A percentile compares a stretch with the other conserved stretches of the same genome.
Evolutionary conservation across 2,113 vertebrate species (phyloP).

Genomic region (Climacteris rufus): DNA sequence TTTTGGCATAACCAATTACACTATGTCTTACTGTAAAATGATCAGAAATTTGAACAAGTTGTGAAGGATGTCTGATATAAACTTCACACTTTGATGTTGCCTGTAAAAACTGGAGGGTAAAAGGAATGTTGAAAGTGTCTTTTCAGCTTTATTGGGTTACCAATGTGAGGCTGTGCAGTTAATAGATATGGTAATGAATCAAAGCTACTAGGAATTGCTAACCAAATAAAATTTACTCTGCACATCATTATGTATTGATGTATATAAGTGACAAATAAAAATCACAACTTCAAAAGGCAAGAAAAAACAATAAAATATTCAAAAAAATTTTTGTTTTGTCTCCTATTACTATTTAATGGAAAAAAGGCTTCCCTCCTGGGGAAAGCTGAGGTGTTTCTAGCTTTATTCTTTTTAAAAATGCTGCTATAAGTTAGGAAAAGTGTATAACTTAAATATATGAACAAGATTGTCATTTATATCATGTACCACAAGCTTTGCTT

Average conservation of each 20-base stretch:
- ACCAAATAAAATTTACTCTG: neutral
- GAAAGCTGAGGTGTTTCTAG: neutral
- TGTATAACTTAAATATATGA: neutral
- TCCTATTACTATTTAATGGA: neutral
- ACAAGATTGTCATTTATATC: neutral
- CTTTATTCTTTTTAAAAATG: neutral
- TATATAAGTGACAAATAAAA: neutral
- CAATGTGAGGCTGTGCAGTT: neutral
- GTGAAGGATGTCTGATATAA: neutral
- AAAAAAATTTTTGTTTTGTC: neutral
- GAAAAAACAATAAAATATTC: neutral
- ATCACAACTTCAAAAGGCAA: neutral
- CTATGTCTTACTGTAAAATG: neutral
- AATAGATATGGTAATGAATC: neutral
- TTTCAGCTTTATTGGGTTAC: neutral
- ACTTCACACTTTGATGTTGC: neutral
- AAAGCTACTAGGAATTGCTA: neutral
- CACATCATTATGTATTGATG: neutral
- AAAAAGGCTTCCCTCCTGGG: neutral
- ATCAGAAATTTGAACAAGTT: neutral
- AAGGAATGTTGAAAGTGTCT: neutral
- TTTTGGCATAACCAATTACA: neutral
- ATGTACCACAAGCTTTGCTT: neutral
- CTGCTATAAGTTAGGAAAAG: neutral
- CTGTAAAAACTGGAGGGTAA: neutral